Conservation (phyloP, 2,113 vertebrate genomes). For the Rhinolophus sinicus region DNA sequence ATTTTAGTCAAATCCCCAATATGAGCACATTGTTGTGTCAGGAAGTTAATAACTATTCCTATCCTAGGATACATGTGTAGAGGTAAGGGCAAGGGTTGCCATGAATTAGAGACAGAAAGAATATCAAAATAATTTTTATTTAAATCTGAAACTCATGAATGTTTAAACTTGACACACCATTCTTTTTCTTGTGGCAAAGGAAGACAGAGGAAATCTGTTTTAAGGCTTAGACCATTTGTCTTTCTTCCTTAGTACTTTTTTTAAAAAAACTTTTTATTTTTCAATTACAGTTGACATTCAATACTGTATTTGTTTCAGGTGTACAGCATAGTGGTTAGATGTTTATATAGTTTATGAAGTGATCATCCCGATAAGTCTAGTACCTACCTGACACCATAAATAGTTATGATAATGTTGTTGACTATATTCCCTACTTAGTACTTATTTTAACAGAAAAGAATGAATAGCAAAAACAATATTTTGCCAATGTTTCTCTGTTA, state of each 20-base stretch:
- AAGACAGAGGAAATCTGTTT: constrained; percentile 24
- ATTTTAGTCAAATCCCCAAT: not conserved
- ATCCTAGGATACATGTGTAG: not conserved
- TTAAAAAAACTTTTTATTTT: not conserved
- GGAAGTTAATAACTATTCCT: not conserved
- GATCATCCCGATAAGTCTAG: no score
- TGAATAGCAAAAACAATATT: not conserved
- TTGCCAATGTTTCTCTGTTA: constrained; percentile 14
- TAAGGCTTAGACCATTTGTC: not conserved
- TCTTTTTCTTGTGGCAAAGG: not conserved
- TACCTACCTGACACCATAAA: no score
- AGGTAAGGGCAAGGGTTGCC: constrained; percentile 1
- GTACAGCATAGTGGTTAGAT: not conserved
- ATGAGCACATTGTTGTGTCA: not conserved
- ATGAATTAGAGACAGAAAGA: constrained; percentile 12
- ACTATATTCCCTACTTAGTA: not conserved
- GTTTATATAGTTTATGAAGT: not conserved
- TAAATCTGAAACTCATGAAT: not conserved
- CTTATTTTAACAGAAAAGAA: constrained; percentile 38
- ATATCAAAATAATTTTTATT: constrained; percentile 46
- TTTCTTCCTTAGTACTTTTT: constrained; percentile 35
- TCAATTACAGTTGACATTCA: not conserved
- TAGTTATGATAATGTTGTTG: not conserved
- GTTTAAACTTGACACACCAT: not conserved
- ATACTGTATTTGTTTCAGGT: not conserved